Conservation (phyloP, 2,888 invertebrate genomes). For the Incurvaria masculella region DNA sequence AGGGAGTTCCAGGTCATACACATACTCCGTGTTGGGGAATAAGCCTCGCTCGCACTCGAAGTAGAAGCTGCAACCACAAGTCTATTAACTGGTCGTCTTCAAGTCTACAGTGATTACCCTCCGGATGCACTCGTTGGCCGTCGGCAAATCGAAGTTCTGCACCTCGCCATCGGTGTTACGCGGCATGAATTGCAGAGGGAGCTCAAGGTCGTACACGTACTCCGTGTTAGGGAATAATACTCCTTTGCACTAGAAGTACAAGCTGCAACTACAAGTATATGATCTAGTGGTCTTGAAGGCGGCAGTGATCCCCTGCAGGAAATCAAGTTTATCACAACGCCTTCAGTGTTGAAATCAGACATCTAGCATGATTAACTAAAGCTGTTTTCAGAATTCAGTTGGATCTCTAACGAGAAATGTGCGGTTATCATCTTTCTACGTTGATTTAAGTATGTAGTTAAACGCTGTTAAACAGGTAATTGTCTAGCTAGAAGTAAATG, state of each 20-base stretch:
- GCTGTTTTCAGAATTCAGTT: too few species aligned
- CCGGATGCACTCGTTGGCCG: slow-evolving; percentile 79
- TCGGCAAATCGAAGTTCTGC: slow-evolving; percentile 82
- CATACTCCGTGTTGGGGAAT: slow-evolving; percentile 92
- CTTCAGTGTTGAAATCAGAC: slow-evolving; percentile 95
- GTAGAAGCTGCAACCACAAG: slow-evolving; percentile 73
- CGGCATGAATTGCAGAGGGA: slow-evolving; percentile 88
- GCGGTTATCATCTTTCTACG: too few species aligned
- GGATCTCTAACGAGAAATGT: too few species aligned
- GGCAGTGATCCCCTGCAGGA: slow-evolving; percentile 72
- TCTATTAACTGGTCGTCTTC: slow-evolving; percentile 93
- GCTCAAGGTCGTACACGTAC: slow-evolving; percentile 89
- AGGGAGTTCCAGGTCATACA: slow-evolving; percentile 90
- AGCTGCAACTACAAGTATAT: too few species aligned
- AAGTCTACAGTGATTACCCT: slow-evolving; percentile 80
- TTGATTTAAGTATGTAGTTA: too few species aligned
- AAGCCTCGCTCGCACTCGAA: slow-evolving; percentile 92
- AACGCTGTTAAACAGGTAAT: too few species aligned
- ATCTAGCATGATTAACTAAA: too few species aligned
- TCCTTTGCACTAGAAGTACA: slow-evolving; percentile 89
- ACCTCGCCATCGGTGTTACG: slow-evolving; percentile 94
- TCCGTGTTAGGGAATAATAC: slow-evolving; percentile 94
- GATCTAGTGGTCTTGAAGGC: slow-evolving; percentile 94
- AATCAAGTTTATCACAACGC: slow-evolving; percentile 91
- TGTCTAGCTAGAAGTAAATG: too few species aligned